Base-by-base conservation (phyloP, 2,888 invertebrate genomes). In the Leptinotarsa tumamoca region DNA sequence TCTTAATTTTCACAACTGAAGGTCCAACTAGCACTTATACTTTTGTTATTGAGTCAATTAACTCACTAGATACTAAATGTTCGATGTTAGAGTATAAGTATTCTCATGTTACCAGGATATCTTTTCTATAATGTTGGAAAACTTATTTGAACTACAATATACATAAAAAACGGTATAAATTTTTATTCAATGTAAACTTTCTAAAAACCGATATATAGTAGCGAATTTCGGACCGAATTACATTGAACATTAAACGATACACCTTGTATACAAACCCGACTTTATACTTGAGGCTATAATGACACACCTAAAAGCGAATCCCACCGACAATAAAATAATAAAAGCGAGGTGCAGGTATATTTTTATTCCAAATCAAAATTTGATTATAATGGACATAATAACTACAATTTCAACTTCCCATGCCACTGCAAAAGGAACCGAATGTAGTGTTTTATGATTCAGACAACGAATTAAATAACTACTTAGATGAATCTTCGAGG, bases 381-480 rank as follows among this genome's bases (percentile, higher is more conserved):
- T 52, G 78, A 73, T 72, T 73, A 71, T 76, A 74, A 77, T 69
- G 73, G 72, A 43, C 74, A 68, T 79, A 77, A 77, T 79, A 79
- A 79, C 79, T 77, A 79, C 77, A 74, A 79, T 79, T 76, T 77
- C 67, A 50, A 52, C 71, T 74, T 72, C 67, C 77, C 61, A 78
- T 80, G 81, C 82, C 82, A 81, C 80, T 82, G 81, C 68, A 54
- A 77, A 43, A 76, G 68, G 70, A 71, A 73, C 74, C 72, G 54
- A 76, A 79, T 77, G 76, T 79, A 75, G 71, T 80, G 83, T 85
- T 85, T 84, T 69, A 73, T 71, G 58, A 63, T 50, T 33, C 63
- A 61, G 63, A 73, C 61, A 58, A 69, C n/a, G 18, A 54, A 54
- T 23, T 58, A 69, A 58, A 70, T 58, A 49, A 58, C 18, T 21